These are phyloP conservation scores for Phenganax subtilis DNA, from an alignment of 92 coral and sea anemone species.

Conservation along the genomic window DNA sequence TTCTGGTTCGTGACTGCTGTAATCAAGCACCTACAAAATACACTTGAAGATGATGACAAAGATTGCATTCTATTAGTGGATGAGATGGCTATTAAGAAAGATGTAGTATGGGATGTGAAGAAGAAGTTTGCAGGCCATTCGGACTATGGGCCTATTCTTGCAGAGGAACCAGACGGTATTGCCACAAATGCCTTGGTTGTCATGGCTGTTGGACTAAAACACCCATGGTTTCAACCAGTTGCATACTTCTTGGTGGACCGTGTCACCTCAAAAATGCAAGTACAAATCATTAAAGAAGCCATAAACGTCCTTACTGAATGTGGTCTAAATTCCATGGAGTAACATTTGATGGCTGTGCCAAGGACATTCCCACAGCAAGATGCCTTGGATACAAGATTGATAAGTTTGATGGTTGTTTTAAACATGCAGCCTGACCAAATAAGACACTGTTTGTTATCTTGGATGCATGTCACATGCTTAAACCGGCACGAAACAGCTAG, in stretches of 20 bases:
- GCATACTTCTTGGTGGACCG: slow-evolving; percentile 3
- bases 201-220: slow-evolving; percentile 6
- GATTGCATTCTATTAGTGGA: too few species aligned
- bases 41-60: too few species aligned
- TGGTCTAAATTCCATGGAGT: slow-evolving; percentile 1
- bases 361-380: not conserved
- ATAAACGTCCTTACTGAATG: not conserved
- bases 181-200: not conserved
- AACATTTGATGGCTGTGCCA: not conserved
- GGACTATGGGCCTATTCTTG: not conserved
- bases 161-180: not conserved
- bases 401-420: not conserved
- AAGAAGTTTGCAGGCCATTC: too few species aligned
- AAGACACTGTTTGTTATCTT: not conserved
- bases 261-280: not conserved
- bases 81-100: too few species aligned
- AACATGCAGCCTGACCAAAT: too few species aligned
- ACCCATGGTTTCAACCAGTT: not conserved
- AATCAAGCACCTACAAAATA: not conserved
- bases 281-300: too few species aligned
- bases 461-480: not conserved
- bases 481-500: too few species aligned
- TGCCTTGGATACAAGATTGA: not conserved
- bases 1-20: not conserved
- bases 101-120: too few species aligned